Conservation (phyloP, 2,888 invertebrate genomes). For the Lasiommata megera region DNA sequence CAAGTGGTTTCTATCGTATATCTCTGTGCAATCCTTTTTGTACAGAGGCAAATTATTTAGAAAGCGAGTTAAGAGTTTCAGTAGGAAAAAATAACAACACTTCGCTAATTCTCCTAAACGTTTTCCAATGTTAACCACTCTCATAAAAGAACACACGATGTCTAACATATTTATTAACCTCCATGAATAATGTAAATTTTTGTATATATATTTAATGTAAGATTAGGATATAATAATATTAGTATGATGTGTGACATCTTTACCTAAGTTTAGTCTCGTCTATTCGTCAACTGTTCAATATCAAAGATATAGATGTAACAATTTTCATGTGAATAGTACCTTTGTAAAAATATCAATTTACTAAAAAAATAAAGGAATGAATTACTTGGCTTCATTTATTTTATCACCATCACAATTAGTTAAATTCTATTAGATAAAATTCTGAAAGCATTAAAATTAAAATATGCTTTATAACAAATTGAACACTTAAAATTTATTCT, state of each 20-base stretch:
- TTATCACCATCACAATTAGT: background rate
- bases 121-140: conserved; percentile 1
- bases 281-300: conserved; percentile 71
- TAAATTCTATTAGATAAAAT: too few relatives aligned
- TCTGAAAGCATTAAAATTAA: too few relatives aligned
- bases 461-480: too few relatives aligned
- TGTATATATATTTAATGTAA: conserved; percentile 52
- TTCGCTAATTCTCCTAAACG: background rate
- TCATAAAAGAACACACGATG: background rate
- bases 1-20: too few relatives aligned
- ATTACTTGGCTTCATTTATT: conserved; percentile 12
- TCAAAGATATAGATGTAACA: conserved; percentile 62
- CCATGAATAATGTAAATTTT: conserved; percentile 38
- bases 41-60: too few relatives aligned
- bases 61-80: too few relatives aligned
- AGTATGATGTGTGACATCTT: conserved; percentile 70
- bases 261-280: conserved; percentile 64
- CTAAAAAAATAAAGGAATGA: conserved; percentile 51
- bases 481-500: too few relatives aligned
- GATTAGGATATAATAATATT: conserved; percentile 45
- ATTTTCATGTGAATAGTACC: conserved; percentile 75
- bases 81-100: background rate
- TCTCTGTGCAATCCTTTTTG: too few relatives aligned
- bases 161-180: conserved; percentile 46
- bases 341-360: conserved; percentile 74